Conservation (phyloP, 64 coral and sea anemone species). For the Pocillopora verrucosa region DNA sequence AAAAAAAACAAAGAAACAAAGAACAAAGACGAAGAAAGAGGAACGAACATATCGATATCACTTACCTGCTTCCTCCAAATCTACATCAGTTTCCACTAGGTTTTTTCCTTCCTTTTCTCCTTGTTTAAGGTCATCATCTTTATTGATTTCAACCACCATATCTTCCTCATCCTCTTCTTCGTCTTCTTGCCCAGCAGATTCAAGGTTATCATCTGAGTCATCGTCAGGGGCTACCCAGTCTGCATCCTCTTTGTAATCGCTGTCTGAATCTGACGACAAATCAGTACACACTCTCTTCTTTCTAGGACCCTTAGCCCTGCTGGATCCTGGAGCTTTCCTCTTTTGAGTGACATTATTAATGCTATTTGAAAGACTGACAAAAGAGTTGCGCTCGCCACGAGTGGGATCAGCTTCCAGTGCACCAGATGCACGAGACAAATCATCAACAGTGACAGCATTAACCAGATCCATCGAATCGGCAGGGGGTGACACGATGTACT, state of each 20-base stretch:
- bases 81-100: no score
- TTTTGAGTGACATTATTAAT: neutral
- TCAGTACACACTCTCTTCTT: constrained; percentile 3
- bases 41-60: no score
- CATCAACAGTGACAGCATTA: neutral
- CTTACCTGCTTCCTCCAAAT: no score
- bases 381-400: neutral
- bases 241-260: constrained; percentile 10
- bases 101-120: neutral
- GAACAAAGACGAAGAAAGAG: no score
- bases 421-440: neutral
- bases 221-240: constrained; percentile 8
- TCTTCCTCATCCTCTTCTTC: constrained; percentile 3
- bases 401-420: neutral
- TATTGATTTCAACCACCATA: neutral
- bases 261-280: constrained; percentile 15
- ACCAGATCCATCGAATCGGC: neutral
- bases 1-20: no score
- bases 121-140: neutral
- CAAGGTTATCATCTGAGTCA: constrained; percentile 30
- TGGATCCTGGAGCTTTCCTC: neutral
- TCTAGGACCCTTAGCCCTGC: neutral
- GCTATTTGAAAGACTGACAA: constrained; percentile 4
- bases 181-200: constrained; percentile 1
- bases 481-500: neutral